Evolutionary conservation across 2,797 vertebrate genomes (phyloP), one percentile per base, ranked within the genome.

Genomic region (Coregonus ussuriensis): DNA sequence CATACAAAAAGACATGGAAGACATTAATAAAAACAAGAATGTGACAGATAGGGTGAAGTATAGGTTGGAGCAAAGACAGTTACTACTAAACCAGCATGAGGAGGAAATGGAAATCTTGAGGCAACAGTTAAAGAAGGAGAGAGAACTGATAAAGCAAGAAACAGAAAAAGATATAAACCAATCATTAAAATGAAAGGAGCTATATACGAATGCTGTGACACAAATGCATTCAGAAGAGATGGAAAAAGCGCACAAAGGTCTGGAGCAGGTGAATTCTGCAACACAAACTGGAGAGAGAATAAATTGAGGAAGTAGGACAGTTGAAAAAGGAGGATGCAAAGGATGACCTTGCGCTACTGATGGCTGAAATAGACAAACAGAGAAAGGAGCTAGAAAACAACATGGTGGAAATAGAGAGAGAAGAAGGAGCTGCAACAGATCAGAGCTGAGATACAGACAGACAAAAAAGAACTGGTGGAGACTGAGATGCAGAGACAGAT

Each of bases 321-420:
- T 63, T 74, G 56, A 74, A 33, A 71, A 33, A 67, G 13, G 68
- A 83, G 53, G 72, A 25, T 1, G 69, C 15, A 31, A 74, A 59
- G 25, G 56, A 81, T 56, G 79, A 74, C 4, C 25, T 35, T 7
- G 71, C 47, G 3, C 63, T 35, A 37, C 35, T 62, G 53, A 74
- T 59, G 53, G 67, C 52, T 53, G 54, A 69, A 33, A 52, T 73
- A n/a, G 68, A 80, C 37, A 78, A 29, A 47, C 51, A 75, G 62
- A 77, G 18, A 47, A 62, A 59, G 25, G 77, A 80, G 51, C 73
- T 74, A n/a, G 75, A 79, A 52, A 71, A 65, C 51, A 74, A 77
- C 66, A 74, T 25, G 31, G 53, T 25, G 53, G 68, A 74, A 65
- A 69, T 75, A 76, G 53, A 78, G 53, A 73, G 69, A 33, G 16